Percentiles rank a stretch among this genome's conserved stretches.
phyloP scores from a whole-genome alignment of 1,140 invertebrate genomes.

The Oryzaephilus surinamensis region DNA sequence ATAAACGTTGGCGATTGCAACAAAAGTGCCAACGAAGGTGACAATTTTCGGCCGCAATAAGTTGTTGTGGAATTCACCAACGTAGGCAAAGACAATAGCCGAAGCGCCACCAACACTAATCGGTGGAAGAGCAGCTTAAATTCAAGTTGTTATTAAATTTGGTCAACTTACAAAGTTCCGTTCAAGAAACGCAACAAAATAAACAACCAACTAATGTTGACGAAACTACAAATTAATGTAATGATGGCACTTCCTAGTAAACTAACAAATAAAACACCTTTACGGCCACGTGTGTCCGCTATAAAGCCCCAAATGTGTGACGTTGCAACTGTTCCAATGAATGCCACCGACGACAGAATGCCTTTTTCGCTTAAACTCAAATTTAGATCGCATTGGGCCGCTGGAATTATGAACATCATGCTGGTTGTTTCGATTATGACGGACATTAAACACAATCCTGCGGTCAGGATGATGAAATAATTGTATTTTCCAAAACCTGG shows the following conservation, averaged over 20 bases:
- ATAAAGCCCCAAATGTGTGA: constrained; percentile 35
- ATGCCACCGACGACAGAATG: constrained; percentile 29
- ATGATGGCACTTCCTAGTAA: constrained; percentile 46
- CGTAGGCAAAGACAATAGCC: constrained; percentile 52
- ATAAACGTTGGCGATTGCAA: constrained; percentile 53
- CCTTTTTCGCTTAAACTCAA: constrained; percentile 29
- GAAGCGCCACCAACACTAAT: constrained; percentile 53
- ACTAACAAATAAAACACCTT: constrained; percentile 45
- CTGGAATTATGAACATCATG: constrained; percentile 34
- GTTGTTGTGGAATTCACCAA: constrained; percentile 54
- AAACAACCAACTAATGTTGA: constrained; percentile 47
- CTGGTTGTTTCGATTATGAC: constrained; percentile 33
- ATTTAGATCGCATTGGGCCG: constrained; percentile 35
- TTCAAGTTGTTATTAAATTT: background rate
- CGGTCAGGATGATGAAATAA: constrained; percentile 24
- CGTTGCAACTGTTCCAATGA: constrained; percentile 32
- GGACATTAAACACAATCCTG: constrained; percentile 32
- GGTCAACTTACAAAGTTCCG: constrained; percentile 50
- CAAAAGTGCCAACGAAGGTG: constrained; percentile 52
- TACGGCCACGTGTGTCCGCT: constrained; percentile 31
- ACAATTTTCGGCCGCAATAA: constrained; percentile 35
- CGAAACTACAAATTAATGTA: constrained; percentile 46
- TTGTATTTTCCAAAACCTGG: constrained; percentile 34
- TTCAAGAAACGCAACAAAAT: constrained; percentile 49
- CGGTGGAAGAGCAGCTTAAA: constrained; percentile 19